phyloP scores from a whole-genome alignment of 2,797 vertebrate genomes.

The Oophaga sylvatica region DNA sequence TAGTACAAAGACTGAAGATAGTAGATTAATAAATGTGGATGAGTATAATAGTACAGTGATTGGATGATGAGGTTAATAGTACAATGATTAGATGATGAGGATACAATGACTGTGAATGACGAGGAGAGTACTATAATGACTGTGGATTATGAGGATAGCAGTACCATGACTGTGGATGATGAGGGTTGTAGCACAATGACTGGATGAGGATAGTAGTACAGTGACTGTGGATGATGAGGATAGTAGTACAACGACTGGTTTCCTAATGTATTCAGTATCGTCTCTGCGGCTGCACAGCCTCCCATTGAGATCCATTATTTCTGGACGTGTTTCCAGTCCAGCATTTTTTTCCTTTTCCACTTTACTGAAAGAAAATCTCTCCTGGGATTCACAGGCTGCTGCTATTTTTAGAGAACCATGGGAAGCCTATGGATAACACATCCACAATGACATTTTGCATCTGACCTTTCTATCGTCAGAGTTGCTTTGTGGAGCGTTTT shows the following conservation, averaged over 20 bases:
- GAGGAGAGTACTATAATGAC: no score
- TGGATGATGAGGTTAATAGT: background rate
- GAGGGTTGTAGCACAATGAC: no score
- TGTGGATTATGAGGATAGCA: no score
- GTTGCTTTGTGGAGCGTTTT: background rate
- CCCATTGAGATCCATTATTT: constrained; percentile 41
- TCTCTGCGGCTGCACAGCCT: background rate
- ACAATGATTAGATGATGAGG: no score
- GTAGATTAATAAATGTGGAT: no score
- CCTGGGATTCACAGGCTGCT: constrained; percentile 28
- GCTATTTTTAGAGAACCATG: constrained; percentile 47
- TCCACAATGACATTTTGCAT: constrained; percentile 49
- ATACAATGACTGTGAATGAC: no score
- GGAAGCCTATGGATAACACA: constrained; percentile 47
- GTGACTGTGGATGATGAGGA: background rate
- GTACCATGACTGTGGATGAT: no score
- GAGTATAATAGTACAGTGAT: background rate
- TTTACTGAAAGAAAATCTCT: constrained; percentile 48
- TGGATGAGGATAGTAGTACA: background rate
- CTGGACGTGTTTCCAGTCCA: constrained; percentile 35
- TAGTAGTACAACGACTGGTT: background rate
- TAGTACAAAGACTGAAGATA: background rate
- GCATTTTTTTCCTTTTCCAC: constrained; percentile 29
- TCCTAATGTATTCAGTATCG: background rate
- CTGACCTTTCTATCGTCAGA: constrained; percentile 44